Conservation (phyloP, 2,113 vertebrate species). For the Sylvietta virens region DNA sequence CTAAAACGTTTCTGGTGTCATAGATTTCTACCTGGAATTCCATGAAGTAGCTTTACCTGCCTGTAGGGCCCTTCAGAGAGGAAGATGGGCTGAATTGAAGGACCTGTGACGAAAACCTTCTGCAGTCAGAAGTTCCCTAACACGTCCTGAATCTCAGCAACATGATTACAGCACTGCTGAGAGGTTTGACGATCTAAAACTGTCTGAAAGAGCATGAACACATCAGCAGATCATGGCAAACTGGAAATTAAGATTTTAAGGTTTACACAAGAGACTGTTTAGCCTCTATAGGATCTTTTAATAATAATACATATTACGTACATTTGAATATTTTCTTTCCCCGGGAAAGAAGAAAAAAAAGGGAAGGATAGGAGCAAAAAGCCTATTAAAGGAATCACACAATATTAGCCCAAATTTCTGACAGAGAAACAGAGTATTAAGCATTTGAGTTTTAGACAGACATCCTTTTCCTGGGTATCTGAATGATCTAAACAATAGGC, state of each 20-base stretch:
- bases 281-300: constrained; percentile 14
- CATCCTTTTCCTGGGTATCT: not conserved
- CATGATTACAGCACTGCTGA: not conserved
- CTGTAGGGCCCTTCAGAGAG: not conserved
- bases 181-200: not conserved
- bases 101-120: not conserved
- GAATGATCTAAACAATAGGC: not conserved
- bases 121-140: not conserved
- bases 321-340: not conserved
- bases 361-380: not conserved
- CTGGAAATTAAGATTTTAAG: constrained; percentile 45
- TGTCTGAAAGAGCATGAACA: not conserved
- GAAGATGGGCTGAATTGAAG: not conserved
- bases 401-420: not conserved
- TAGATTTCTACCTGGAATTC: not conserved
- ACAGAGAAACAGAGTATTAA: constrained; percentile 12
- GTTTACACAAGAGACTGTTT: constrained; percentile 36
- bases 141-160: not conserved
- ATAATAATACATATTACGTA: constrained; percentile 19
- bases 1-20: not conserved
- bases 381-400: not conserved
- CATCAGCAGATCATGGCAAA: not conserved
- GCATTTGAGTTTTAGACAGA: not conserved
- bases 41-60: not conserved
- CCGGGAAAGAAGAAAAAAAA: not conserved